Evolutionary conservation across 2,888 invertebrate genomes (phyloP), one percentile per base, ranked within the genome.

Genomic region (Eristalinus sepulchralis): DNA sequence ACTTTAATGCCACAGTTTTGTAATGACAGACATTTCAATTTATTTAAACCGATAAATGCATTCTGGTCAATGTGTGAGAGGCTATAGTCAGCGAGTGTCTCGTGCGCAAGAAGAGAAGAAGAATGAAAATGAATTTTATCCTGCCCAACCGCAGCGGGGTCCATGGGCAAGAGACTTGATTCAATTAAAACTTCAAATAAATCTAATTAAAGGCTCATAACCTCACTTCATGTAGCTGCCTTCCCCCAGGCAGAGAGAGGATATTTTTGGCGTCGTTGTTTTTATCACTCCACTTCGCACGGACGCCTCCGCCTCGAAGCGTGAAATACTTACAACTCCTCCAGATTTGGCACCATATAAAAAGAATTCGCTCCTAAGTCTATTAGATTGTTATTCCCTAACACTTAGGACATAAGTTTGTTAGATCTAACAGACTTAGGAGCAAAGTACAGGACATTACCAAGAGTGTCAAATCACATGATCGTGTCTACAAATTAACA

Each of bases 351-450:
- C 91, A 96, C 95, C 90, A 94, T 94, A 89, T 93, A 94, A 92
- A 97, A 95, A 89, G 96, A 95, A 92, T 94, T 94, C 89, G 95
- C 95, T 90, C 95, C 94, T 93, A 97, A 93, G 91, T 94, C 92
- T 88, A 95, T 96, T 91, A 97, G 95, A 93, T 97, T 97, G 94
- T 97, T 97, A 94, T 95, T 95, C 88, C 96, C 95, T 92, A 97
- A 94, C 93, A 97, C 97, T 91, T 97, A 97, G 95, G 24, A 89
- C 90, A 79, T 33, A 86, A n/a, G n/a, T n/a, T n/a, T n/a, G n/a
- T n/a, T n/a, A n/a, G n/a, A n/a, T n/a, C n/a, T n/a, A n/a, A n/a
- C n/a, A n/a, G n/a, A n/a, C n/a, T n/a, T n/a, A n/a, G n/a, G 60
- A 79, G 62, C 60, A 53, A 55, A 73, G 60, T 27, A 59, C 57